A percentile compares a stretch with the other conserved stretches of the same genome.
Evolutionary conservation across 2,888 invertebrate genomes (phyloP).

Genomic region (Netelia melanura): DNA sequence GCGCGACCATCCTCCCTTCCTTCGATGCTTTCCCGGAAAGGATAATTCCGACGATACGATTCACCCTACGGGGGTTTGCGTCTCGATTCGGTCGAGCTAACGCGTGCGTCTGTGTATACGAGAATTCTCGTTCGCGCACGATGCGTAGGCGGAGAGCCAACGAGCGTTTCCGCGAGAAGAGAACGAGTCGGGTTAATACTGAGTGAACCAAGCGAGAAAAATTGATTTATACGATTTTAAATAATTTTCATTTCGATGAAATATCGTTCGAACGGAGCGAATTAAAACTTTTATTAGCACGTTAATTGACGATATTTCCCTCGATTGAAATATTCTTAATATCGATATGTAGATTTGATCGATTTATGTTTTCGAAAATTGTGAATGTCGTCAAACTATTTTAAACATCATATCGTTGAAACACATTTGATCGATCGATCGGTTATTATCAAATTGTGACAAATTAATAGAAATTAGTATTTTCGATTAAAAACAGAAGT

Average conservation of each 20-base stretch:
- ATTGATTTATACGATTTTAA: not conserved
- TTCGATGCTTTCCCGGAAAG: not conserved
- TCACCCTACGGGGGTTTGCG: not conserved
- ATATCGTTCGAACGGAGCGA: not conserved
- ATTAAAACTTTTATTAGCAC: not conserved
- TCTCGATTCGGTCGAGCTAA: not conserved
- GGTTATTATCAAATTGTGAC: too few relatives aligned
- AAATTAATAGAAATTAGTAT: too few relatives aligned
- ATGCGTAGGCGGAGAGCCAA: conserved; percentile 40
- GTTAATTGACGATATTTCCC: not conserved
- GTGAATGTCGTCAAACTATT: too few relatives aligned
- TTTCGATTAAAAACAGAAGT: too few relatives aligned
- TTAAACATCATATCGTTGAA: too few relatives aligned
- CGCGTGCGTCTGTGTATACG: conserved; percentile 14
- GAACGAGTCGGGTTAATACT: not conserved
- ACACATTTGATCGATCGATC: too few relatives aligned
- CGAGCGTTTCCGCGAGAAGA: conserved; percentile 31
- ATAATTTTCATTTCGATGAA: not conserved
- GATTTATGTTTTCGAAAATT: too few relatives aligned
- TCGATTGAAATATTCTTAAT: not conserved
- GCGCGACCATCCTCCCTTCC: not conserved
- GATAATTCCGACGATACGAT: not conserved
- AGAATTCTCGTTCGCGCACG: conserved; percentile 39
- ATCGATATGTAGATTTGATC: not conserved
- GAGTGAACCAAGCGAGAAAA: not conserved